Evolutionary conservation across 2,888 invertebrate species (phyloP).

Genomic region (Hofmannophila pseudospretella): DNA sequence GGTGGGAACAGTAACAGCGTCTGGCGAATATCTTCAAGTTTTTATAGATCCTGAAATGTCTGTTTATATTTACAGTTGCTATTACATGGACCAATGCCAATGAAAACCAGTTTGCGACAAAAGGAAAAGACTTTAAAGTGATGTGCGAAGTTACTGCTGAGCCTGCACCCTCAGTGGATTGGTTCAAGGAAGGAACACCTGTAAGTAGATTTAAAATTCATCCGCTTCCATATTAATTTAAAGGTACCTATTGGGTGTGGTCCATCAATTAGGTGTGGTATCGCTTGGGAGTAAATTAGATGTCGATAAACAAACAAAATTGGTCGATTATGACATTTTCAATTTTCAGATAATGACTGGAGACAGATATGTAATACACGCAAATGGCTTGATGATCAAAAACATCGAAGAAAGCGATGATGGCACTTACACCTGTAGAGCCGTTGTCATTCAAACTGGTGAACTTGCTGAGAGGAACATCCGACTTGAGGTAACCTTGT

Average conservation of each 20-base stretch:
- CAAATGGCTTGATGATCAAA: slow-evolving; percentile 86
- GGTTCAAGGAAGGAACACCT: slow-evolving; percentile 87
- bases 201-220: too few relatives aligned
- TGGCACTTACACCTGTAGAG: slow-evolving; percentile 91
- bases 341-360: slow-evolving; percentile 80
- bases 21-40: too few relatives aligned
- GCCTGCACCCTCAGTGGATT: slow-evolving; percentile 90
- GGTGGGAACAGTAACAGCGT: too few relatives aligned
- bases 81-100: slow-evolving; percentile 93
- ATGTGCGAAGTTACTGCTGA: slow-evolving; percentile 91
- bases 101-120: slow-evolving; percentile 87
- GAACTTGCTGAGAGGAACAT: slow-evolving; percentile 87
- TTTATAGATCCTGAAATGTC: too few relatives aligned
- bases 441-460: slow-evolving; percentile 89
- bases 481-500: slow-evolving; percentile 82
- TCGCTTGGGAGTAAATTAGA: too few relatives aligned
- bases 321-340: too few relatives aligned
- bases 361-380: slow-evolving; percentile 84
- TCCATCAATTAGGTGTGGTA: too few relatives aligned
- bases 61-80: slow-evolving; percentile 78
- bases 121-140: slow-evolving; percentile 85
- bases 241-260: too few relatives aligned
- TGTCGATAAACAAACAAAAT: too few relatives aligned
- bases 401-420: slow-evolving; percentile 89
- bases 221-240: too few relatives aligned